These are phyloP conservation scores for Hippocampus mohnikei DNA, from an alignment of 2,113 vertebrate genomes.

Conservation along the genomic window DNA sequence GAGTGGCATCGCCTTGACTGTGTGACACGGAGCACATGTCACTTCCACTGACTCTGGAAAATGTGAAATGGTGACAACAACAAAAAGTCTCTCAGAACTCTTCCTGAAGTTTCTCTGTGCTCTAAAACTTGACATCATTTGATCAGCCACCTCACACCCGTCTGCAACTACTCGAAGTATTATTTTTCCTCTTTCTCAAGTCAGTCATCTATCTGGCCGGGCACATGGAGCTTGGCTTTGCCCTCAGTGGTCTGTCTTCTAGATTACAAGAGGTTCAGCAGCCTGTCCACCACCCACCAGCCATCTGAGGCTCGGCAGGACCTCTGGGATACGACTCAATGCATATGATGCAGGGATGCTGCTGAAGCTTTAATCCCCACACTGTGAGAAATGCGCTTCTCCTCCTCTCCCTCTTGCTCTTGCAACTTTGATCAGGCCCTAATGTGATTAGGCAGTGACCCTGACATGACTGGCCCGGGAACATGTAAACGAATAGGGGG, in stretches of 20 bases:
- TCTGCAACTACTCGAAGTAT: conserved; percentile 46
- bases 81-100: conserved; percentile 27
- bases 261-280: conserved; percentile 60
- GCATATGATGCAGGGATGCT: conserved; percentile 51
- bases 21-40: background rate
- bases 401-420: conserved; percentile 55
- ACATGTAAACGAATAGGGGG: conserved; percentile 54
- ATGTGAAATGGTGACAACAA: conserved; percentile 44
- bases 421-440: conserved; percentile 72
- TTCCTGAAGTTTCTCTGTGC: conserved; percentile 36
- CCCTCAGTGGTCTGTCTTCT: conserved; percentile 59
- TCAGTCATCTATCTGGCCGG: conserved; percentile 55
- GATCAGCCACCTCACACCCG: conserved; percentile 57
- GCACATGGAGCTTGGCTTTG: conserved; percentile 50
- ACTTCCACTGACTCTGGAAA: background rate
- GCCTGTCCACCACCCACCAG: conserved; percentile 46
- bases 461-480: conserved; percentile 69
- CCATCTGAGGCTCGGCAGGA: conserved; percentile 44
- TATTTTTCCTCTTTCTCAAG: conserved; percentile 45
- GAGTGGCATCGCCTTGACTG: background rate
- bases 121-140: conserved; percentile 56
- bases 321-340: conserved; percentile 39
- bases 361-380: conserved; percentile 63
- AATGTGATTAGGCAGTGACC: conserved; percentile 72
- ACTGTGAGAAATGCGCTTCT: conserved; percentile 64